Percentiles rank a stretch among this genome's conserved stretches.
These are phyloP conservation scores for Bradypodion ventrale DNA, from an alignment of 2,797 vertebrate genomes.

Conservation along the genomic window DNA sequence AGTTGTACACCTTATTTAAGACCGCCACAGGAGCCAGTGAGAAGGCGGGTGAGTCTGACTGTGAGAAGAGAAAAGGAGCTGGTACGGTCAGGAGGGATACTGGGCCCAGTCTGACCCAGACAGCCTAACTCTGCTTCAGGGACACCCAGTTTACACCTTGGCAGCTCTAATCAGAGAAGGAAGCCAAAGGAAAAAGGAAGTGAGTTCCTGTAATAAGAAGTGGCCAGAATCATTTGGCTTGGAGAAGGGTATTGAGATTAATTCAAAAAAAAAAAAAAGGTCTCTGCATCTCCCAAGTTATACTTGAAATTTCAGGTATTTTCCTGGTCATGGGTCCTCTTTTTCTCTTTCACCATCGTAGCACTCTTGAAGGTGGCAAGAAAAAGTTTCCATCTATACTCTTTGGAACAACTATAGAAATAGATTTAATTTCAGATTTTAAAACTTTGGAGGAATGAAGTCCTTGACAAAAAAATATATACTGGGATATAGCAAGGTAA, in stretches of 20 bases:
- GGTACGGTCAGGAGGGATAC: no score
- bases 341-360: neutral
- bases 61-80: neutral
- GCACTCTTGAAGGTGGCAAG: neutral
- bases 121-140: neutral
- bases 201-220: neutral
- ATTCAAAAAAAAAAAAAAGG: no score
- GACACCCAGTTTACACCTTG: neutral
- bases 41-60: conserved; percentile 68
- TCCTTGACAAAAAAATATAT: neutral
- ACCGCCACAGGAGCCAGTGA: conserved; percentile 59
- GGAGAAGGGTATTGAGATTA: neutral
- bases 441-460: neutral
- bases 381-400: neutral
- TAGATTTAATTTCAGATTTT: neutral
- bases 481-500: neutral
- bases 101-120: neutral
- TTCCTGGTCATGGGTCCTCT: neutral
- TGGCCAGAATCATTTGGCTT: neutral
- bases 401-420: neutral
- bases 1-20: conserved; percentile 50
- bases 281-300: neutral
- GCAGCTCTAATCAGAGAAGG: neutral
- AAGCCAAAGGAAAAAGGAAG: neutral
- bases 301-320: neutral